Evolutionary conservation across 1,140 invertebrate species (phyloP).

Genomic region (Papilio polyxenes): DNA sequence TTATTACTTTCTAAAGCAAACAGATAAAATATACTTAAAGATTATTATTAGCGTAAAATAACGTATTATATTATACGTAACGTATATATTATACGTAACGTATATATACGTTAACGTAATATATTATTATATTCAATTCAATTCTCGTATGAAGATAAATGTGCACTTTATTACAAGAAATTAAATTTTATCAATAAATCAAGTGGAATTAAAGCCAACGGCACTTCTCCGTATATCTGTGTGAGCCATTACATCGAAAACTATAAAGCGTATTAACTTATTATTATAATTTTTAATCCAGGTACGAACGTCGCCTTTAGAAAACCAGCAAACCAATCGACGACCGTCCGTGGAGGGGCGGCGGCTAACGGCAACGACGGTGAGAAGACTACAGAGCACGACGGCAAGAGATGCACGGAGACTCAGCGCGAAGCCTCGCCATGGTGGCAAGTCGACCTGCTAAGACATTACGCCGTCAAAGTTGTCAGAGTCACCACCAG

Average conservation of each 20-base stretch:
- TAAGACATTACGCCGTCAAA: conserved; percentile 90
- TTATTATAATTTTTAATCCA: conserved; percentile 57
- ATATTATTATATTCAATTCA: no score
- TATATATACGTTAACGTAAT: no score
- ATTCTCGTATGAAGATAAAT: no score
- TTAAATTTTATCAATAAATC: no score
- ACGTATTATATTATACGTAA: no score
- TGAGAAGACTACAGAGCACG: conserved; percentile 89
- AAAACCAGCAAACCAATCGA: conserved; percentile 94
- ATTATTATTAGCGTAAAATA: no score
- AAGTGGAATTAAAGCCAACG: no score
- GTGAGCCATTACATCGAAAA: neutral
- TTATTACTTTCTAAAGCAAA: no score
- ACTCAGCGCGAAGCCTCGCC: conserved; percentile 93
- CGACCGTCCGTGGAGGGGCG: conserved; percentile 89
- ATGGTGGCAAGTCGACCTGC: conserved; percentile 95
- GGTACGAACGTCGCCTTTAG: conserved; percentile 92
- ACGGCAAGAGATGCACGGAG: conserved; percentile 92
- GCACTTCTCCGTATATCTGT: no score
- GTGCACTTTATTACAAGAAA: no score
- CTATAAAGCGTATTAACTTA: neutral
- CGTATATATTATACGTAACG: no score
- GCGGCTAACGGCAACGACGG: conserved; percentile 93
- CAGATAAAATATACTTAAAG: no score
- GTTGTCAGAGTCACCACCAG: conserved; percentile 92